A percentile compares a stretch with the other conserved stretches of the same genome.
phyloP scores from a whole-genome alignment of 2,113 vertebrate species.

The Notiomystis cincta region DNA sequence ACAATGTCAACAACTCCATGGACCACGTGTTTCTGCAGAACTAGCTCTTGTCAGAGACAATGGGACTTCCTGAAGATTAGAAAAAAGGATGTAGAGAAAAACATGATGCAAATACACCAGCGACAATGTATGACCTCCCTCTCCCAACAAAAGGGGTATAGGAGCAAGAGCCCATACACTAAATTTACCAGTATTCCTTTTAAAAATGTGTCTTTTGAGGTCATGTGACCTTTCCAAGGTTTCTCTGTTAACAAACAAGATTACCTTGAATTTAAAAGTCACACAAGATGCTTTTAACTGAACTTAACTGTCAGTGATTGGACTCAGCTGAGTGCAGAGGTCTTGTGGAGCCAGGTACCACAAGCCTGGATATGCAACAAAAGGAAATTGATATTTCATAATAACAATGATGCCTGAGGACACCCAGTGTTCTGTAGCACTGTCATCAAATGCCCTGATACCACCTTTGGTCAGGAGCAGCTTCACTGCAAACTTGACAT shows the following conservation, averaged over 20 bases:
- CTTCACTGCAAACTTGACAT: background rate
- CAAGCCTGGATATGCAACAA: background rate
- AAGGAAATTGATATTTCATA: background rate
- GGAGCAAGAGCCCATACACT: background rate
- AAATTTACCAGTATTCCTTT: background rate
- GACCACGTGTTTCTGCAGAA: background rate
- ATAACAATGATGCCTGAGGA: background rate
- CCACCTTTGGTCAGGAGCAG: background rate
- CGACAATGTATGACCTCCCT: rapidly evolving
- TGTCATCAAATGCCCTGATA: background rate
- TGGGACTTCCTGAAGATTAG: background rate
- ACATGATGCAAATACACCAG: background rate
- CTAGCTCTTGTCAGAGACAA: background rate
- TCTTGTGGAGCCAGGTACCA: background rate
- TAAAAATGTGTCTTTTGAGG: background rate
- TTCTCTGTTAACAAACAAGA: background rate
- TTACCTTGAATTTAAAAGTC: background rate
- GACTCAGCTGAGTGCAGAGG: background rate
- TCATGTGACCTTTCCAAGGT: background rate
- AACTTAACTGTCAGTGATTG: background rate
- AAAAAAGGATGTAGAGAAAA: background rate
- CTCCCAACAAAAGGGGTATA: background rate
- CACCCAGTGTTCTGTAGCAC: background rate
- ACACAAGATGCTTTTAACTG: background rate
- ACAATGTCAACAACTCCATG: background rate